phyloP scores from a whole-genome alignment of 2,888 invertebrate species.

The Lepeophtheirus nordmannii region DNA sequence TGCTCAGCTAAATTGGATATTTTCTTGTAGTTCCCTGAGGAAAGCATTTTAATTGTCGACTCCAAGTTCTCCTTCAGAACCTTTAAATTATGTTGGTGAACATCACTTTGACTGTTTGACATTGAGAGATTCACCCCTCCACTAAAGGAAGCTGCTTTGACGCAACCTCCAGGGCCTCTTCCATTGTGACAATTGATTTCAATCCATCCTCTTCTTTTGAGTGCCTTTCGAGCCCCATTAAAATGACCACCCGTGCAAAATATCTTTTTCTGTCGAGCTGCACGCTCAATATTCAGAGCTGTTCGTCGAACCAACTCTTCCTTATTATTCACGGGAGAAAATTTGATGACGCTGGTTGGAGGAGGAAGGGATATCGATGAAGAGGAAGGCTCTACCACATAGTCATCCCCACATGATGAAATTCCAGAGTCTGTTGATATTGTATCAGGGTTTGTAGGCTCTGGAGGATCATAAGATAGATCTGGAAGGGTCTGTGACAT shows the following conservation, averaged over 20 bases:
- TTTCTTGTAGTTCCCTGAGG: neutral
- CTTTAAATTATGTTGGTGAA: neutral
- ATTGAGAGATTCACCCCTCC: neutral
- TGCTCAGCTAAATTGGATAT: neutral
- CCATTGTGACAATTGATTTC: conserved; percentile 1
- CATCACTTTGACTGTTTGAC: neutral
- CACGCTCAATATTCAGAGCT: neutral
- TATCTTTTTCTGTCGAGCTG: neutral
- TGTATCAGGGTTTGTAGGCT: neutral
- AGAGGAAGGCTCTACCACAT: neutral
- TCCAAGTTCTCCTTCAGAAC: neutral
- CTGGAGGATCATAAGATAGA: neutral
- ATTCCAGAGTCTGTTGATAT: conserved; percentile 1
- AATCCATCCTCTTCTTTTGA: conserved; percentile 16
- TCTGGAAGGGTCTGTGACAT: neutral
- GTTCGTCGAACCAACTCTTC: neutral
- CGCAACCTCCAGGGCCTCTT: neutral
- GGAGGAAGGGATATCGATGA: no score
- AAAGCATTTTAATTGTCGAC: neutral
- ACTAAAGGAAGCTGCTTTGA: neutral
- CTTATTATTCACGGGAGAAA: neutral
- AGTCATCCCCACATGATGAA: neutral
- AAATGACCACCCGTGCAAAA: conserved; percentile 9
- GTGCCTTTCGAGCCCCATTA: neutral
- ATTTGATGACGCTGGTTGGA: neutral